Conservation (phyloP, 2,888 invertebrate genomes). For the Campoplex capitator region DNA sequence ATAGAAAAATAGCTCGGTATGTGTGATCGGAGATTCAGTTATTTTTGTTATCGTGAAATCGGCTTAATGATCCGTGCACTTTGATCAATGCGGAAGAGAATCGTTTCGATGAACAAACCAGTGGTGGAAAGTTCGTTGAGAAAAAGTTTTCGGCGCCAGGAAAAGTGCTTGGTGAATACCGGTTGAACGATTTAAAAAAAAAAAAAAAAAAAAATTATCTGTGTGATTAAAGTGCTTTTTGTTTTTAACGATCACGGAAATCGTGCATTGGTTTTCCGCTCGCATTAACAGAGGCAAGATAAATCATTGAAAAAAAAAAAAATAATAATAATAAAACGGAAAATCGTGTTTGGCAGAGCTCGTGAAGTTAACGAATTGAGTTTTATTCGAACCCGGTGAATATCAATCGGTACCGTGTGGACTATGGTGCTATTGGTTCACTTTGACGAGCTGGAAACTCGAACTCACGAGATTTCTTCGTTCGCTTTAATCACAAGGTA, state of each 20-base stretch:
- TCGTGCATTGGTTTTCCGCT: slow-evolving; percentile 27
- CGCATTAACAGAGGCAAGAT: background rate
- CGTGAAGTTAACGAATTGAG: slow-evolving; percentile 16
- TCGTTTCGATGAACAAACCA: slow-evolving; percentile 24
- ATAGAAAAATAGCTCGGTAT: background rate
- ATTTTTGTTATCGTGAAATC: background rate
- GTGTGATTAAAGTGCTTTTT: slow-evolving; percentile 53
- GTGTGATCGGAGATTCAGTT: background rate
- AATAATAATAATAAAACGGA: background rate
- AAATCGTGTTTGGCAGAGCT: slow-evolving; percentile 17
- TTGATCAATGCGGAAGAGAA: slow-evolving; percentile 15
- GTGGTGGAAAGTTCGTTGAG: slow-evolving; percentile 30
- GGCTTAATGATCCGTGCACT: background rate
- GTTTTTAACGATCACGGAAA: slow-evolving; percentile 19
- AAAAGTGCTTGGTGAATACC: slow-evolving; percentile 58
- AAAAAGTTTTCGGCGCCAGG: slow-evolving; percentile 41
- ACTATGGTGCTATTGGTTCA: slow-evolving; percentile 68
- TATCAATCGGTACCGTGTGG: slow-evolving; percentile 71
- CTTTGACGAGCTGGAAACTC: slow-evolving; percentile 62
- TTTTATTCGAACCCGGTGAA: slow-evolving; percentile 61
- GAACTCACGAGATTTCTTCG: slow-evolving; percentile 63
- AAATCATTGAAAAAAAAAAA: slow-evolving; percentile 11
- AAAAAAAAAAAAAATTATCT: background rate
- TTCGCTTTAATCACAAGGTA: slow-evolving; percentile 69
- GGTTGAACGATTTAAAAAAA: slow-evolving; percentile 9